These are phyloP conservation scores for Catamblyrhynchus diadema DNA, from an alignment of 2,797 vertebrate species.

Conservation along the genomic window DNA sequence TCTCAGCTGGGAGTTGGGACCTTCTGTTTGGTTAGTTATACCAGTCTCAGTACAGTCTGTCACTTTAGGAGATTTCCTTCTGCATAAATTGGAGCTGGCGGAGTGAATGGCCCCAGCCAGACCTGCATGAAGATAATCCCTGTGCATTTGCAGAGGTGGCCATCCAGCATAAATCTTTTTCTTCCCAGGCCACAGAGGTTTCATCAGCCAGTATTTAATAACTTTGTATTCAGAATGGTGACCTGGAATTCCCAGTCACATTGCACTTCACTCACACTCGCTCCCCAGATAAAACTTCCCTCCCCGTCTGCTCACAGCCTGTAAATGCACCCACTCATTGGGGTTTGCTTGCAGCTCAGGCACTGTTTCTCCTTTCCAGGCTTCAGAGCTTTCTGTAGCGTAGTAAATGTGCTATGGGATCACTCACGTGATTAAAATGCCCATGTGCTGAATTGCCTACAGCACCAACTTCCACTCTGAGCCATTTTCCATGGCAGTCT, in stretches of 20 bases:
- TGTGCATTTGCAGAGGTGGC: not conserved
- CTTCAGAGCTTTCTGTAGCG: not conserved
- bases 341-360: not conserved
- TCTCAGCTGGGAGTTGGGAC: not conserved
- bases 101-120: not conserved
- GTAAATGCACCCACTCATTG: accelerated
- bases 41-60: not conserved
- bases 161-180: not conserved
- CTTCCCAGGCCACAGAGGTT: not conserved
- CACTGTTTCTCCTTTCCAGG: not conserved
- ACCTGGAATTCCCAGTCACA: not conserved
- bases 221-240: not conserved
- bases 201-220: not conserved
- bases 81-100: not conserved
- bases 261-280: not conserved
- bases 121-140: not conserved
- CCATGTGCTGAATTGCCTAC: not conserved
- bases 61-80: not conserved
- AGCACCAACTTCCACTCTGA: not conserved
- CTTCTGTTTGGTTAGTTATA: not conserved
- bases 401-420: not conserved
- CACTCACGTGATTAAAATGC: not conserved
- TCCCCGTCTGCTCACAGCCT: not conserved
- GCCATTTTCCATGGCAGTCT: not conserved
- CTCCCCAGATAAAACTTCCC: not conserved